These are phyloP conservation scores for Sphaerophoria taeniata DNA, from an alignment of 2,888 invertebrate genomes.

Conservation along the genomic window DNA sequence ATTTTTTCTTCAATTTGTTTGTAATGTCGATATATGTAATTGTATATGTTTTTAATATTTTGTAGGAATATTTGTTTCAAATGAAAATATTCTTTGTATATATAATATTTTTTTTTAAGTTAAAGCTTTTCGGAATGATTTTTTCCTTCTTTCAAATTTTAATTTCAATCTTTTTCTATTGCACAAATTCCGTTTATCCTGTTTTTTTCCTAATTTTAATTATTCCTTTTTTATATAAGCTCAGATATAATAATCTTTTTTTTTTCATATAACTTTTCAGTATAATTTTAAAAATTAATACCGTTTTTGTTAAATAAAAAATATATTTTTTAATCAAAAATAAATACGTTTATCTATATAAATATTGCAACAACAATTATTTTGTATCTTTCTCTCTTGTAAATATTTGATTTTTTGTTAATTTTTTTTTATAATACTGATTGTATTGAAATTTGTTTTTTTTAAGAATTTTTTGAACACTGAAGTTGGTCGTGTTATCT, in stretches of 20 bases:
- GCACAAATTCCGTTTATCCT: conserved; percentile 69
- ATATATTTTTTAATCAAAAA: conserved; percentile 51
- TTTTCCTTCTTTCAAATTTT: conserved; percentile 32
- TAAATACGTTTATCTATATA: conserved; percentile 70
- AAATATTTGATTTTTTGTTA: conserved; percentile 61
- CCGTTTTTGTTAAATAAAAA: conserved; percentile 49
- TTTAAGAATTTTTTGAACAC: conserved; percentile 62
- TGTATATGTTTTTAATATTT: conserved; percentile 14
- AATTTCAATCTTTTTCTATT: conserved; percentile 49
- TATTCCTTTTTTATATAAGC: conserved; percentile 61
- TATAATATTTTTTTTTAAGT: conserved; percentile 47
- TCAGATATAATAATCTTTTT: conserved; percentile 55
- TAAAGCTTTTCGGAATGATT: conserved; percentile 64
- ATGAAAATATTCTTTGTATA: conserved; percentile 61
- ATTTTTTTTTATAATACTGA: conserved; percentile 70
- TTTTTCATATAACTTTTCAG: conserved; percentile 38
- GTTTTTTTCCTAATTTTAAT: conserved; percentile 48
- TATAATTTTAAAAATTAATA: conserved; percentile 47
- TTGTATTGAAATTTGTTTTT: conserved; percentile 34
- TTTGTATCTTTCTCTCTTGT: conserved; percentile 68
- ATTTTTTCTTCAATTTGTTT: conserved; percentile 34
- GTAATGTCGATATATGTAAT: conserved; percentile 51
- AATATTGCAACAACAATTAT: conserved; percentile 72
- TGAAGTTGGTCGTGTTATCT: conserved; percentile 71
- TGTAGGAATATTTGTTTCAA: conserved; percentile 71